phyloP scores from a whole-genome alignment of 2,888 invertebrate genomes.

The Ectemnius cavifrons region DNA sequence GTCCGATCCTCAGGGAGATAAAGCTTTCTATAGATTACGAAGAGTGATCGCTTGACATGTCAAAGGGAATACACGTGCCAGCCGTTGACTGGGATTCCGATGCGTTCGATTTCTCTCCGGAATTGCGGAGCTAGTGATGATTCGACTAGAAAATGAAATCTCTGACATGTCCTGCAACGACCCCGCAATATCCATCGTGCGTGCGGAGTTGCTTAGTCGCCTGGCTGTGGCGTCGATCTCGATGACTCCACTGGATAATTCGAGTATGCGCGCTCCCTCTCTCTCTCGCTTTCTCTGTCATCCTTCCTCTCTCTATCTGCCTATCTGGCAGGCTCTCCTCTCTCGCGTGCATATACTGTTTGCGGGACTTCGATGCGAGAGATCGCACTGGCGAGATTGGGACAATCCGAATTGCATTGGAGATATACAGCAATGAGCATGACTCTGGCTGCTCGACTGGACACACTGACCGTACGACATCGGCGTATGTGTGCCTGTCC shows the following conservation, averaged over 20 bases:
- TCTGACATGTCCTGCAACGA: constrained; percentile 34
- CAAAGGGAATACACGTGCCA: constrained; percentile 45
- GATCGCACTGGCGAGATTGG: constrained; percentile 13
- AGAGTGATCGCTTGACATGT: constrained; percentile 21
- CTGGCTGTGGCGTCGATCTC: neutral
- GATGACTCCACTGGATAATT: too few species aligned
- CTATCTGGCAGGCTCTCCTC: too few species aligned
- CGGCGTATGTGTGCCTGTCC: constrained; percentile 22
- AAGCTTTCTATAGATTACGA: neutral
- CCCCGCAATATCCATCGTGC: constrained; percentile 39
- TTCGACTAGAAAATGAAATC: constrained; percentile 56
- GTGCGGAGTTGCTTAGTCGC: constrained; percentile 30
- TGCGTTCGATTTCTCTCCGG: constrained; percentile 54
- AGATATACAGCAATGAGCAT: constrained; percentile 17
- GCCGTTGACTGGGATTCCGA: constrained; percentile 35
- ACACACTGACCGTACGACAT: constrained; percentile 17
- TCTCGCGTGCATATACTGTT: constrained; percentile 31
- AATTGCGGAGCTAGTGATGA: constrained; percentile 22
- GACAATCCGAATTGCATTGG: neutral
- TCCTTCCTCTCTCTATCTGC: too few species aligned
- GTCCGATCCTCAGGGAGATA: constrained; percentile 10
- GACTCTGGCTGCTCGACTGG: constrained; percentile 5
- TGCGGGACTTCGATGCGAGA: constrained; percentile 17
- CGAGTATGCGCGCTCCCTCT: too few species aligned
- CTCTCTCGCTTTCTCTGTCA: too few species aligned